Conservation (phyloP, 2,797 vertebrate species). For the Acipenser ruthenus region DNA sequence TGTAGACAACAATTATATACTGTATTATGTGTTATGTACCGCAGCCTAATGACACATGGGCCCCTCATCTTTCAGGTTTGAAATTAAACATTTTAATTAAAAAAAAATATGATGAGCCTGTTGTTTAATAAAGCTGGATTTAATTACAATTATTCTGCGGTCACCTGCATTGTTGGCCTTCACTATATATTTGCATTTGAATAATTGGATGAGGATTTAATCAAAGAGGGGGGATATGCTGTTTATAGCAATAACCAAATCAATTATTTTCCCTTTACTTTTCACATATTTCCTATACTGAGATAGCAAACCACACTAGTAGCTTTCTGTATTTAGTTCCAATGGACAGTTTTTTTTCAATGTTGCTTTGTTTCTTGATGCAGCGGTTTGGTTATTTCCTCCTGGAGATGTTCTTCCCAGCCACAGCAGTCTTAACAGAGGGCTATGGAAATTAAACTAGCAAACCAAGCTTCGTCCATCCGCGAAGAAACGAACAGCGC, state of each 20-base stretch:
- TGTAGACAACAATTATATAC: not conserved
- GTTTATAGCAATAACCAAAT: too few relatives aligned
- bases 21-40: too few relatives aligned
- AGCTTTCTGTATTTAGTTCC: too few relatives aligned
- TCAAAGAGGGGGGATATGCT: too few relatives aligned
- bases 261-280: too few relatives aligned
- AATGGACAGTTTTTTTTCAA: too few relatives aligned
- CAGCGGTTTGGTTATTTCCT: not conserved
- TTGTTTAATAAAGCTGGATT: not conserved
- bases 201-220: not conserved
- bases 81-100: not conserved
- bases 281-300: too few relatives aligned
- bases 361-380: too few relatives aligned
- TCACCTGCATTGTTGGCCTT: not conserved
- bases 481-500: conserved; percentile 68
- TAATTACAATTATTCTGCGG: not conserved
- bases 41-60: too few relatives aligned
- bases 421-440: conserved; percentile 22
- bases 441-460: conserved; percentile 64
- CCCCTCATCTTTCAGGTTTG: too few relatives aligned
- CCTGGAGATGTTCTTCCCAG: not conserved
- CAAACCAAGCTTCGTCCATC: conserved; percentile 67
- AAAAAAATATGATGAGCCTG: not conserved
- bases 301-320: too few relatives aligned
- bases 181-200: not conserved